Evolutionary conservation across 2,888 invertebrate genomes (phyloP).

Genomic region (Sinotaia quadrata): DNA sequence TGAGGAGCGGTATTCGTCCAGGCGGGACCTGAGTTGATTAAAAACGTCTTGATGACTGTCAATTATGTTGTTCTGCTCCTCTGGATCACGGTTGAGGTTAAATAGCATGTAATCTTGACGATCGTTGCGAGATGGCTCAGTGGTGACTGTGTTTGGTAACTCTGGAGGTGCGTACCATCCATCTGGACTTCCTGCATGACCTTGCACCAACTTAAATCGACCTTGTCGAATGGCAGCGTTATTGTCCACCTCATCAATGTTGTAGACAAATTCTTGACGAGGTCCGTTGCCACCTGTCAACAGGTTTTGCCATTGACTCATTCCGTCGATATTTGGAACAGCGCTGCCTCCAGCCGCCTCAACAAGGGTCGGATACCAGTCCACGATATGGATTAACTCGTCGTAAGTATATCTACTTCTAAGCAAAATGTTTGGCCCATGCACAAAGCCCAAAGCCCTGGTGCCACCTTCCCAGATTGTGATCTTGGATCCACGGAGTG

Average conservation of each 20-base stretch:
- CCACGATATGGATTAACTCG: slow-evolving; percentile 13
- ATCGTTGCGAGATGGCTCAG: not conserved
- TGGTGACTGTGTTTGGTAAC: not conserved
- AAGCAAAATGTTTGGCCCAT: slow-evolving; percentile 71
- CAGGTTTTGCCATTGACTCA: slow-evolving; percentile 14
- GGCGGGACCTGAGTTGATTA: not conserved
- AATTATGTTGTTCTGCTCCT: not conserved
- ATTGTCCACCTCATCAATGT: slow-evolving; percentile 8
- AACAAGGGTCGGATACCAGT: slow-evolving; percentile 16
- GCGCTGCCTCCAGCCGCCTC: slow-evolving; percentile 8
- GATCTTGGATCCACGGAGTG: slow-evolving; percentile 76
- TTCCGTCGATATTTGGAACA: slow-evolving; percentile 4
- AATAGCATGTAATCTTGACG: not conserved
- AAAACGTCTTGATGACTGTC: slow-evolving; percentile 7
- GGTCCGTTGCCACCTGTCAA: not conserved
- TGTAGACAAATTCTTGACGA: slow-evolving; percentile 15
- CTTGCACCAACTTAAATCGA: slow-evolving; percentile 1
- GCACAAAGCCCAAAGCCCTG: slow-evolving; percentile 69
- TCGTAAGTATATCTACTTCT: not conserved
- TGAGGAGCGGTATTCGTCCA: slow-evolving; percentile 6
- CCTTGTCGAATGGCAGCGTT: slow-evolving; percentile 11
- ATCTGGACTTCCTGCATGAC: not conserved
- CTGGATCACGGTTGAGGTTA: not conserved
- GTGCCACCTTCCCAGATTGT: slow-evolving; percentile 89
- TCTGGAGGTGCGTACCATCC: slow-evolving; percentile 13